A percentile compares a stretch with the other conserved stretches of the same genome.
phyloP scores from a whole-genome alignment of 2,888 invertebrate species.

The Strigamia transsilvanica region DNA sequence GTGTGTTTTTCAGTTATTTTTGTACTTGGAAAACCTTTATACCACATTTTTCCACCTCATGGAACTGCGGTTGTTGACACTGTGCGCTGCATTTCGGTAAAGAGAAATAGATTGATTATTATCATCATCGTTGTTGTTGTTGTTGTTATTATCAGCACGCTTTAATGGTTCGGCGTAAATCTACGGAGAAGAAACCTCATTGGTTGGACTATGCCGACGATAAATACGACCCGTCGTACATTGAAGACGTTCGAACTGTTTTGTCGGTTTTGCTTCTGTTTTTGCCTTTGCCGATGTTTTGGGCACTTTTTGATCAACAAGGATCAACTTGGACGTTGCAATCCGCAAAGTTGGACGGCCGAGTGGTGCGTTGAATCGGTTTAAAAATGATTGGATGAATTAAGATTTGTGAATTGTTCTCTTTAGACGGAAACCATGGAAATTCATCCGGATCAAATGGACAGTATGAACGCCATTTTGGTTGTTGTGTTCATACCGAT shows the following conservation, averaged over 20 bases:
- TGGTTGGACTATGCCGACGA: conserved; percentile 68
- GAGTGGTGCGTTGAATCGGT: conserved; percentile 55
- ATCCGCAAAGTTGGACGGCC: conserved; percentile 63
- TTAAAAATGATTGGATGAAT: background rate
- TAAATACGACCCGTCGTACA: conserved; percentile 63
- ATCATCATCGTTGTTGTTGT: too few species aligned
- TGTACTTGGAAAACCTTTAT: conserved; percentile 77
- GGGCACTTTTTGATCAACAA: conserved; percentile 69
- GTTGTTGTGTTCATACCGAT: conserved; percentile 40
- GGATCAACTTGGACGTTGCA: conserved; percentile 66
- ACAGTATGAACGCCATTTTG: conserved; percentile 43
- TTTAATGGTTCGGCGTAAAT: background rate
- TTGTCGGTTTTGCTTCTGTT: conserved; percentile 63
- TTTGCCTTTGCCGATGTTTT: conserved; percentile 68
- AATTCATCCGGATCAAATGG: conserved; percentile 65
- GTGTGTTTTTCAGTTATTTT: conserved; percentile 72
- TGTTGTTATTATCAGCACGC: conserved; percentile 26
- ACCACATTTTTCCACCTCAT: conserved; percentile 78
- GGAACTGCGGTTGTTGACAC: conserved; percentile 86
- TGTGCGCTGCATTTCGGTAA: conserved; percentile 76
- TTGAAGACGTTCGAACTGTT: conserved; percentile 64
- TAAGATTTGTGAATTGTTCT: background rate
- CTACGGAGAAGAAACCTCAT: conserved; percentile 59
- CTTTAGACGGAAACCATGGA: conserved; percentile 57
- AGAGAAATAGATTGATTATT: too few species aligned